phyloP scores from a whole-genome alignment of 2,113 vertebrate species.

The Chloroceryle aenea region DNA sequence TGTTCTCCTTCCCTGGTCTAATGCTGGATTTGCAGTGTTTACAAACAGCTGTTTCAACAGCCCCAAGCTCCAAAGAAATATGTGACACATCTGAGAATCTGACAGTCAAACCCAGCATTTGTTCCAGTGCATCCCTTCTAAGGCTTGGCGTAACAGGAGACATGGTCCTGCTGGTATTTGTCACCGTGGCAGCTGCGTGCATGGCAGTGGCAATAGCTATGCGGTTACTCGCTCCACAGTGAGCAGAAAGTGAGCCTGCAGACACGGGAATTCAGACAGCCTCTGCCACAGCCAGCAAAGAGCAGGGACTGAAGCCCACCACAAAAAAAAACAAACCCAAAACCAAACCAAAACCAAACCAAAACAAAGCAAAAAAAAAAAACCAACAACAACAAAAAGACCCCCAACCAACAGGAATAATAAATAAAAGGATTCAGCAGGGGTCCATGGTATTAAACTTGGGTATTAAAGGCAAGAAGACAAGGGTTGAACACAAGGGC shows the following conservation, averaged over 20 bases:
- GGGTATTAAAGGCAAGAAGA: neutral
- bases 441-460: neutral
- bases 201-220: constrained; percentile 25
- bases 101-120: constrained; percentile 73
- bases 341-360: too few relatives aligned
- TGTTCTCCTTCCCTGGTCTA: neutral
- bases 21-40: constrained; percentile 71
- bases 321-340: neutral
- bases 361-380: neutral
- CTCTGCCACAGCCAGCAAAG: neutral
- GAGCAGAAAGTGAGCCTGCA: neutral
- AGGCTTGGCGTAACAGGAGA: constrained; percentile 69
- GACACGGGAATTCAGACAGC: constrained; percentile 41
- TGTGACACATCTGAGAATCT: constrained; percentile 70
- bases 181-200: constrained; percentile 69
- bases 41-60: constrained; percentile 79
- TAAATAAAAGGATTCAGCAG: neutral
- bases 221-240: neutral
- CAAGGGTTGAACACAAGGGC: neutral
- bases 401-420: too few relatives aligned
- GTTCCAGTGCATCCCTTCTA: constrained; percentile 69
- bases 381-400: too few relatives aligned
- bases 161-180: constrained; percentile 62
- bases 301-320: neutral
- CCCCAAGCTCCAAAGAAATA: constrained; percentile 65